Evolutionary conservation across 2,888 invertebrate species (phyloP), one percentile per base, ranked within the genome.

Genomic region (Apodemia hepburni): DNA sequence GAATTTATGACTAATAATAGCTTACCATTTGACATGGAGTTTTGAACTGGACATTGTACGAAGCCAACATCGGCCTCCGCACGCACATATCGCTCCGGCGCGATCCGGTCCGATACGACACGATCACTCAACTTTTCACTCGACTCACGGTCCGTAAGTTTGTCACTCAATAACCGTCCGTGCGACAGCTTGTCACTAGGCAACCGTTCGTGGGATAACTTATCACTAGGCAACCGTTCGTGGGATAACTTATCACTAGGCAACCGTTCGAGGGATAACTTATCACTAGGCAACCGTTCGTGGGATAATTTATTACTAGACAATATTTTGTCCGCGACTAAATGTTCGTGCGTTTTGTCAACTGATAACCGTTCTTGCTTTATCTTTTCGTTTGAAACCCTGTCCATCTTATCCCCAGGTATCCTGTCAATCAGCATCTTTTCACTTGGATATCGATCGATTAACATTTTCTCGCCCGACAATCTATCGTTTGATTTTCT

Each of bases 41-140:
- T 71, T n/a, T 60, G 66, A 57, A 66, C 62, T 7, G 66, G 66
- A 47, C 66, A 66, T 47, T 66, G 69, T 38, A 70, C 88, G 8
- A 86, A 85, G 0, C 89, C 89, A 17, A 90, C 88, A 51, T 90
- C 90, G 7, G 90, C 90, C 67, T 91, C 90, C 0, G 89, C 90
- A 33, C 81, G 72, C 38, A 89, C 80, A 67, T 79, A 88, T 27
- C 78, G 69, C 63, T 76, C 77, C 65, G 71, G 63, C 35, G 65
- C 66, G 54, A 69, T 66, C 64, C 67, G 79, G 69, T 68, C 82
- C 57, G 75, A 69, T 38, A 76, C 68, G 57, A 75, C 75, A 61
- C 78, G 70, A 6, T 79, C 78, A 42, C 72, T 64, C 67, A 75
- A 59, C 69, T 82, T 84, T 61, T 80, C 82, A 29, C 77, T 57